A percentile compares a stretch with the other conserved stretches of the same genome.
Conservation (phyloP, 2,888 invertebrate species). For the Lumbricus terrestris region DNA sequence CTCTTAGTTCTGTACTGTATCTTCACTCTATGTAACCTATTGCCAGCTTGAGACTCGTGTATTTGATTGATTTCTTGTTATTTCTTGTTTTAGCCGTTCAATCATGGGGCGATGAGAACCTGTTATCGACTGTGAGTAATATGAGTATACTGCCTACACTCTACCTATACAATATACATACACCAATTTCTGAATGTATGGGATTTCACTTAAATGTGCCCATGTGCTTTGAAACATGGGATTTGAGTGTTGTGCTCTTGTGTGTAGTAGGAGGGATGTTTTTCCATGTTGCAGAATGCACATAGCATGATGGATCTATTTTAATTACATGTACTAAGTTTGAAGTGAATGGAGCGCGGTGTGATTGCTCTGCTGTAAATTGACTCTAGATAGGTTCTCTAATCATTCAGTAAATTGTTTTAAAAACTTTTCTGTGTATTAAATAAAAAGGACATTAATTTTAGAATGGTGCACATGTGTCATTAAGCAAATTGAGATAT, state of each 20-base stretch:
- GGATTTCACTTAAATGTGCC: not conserved
- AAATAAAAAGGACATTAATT: too few relatives aligned
- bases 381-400: too few relatives aligned
- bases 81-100: conserved; percentile 59
- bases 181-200: not conserved
- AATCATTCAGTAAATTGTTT: too few relatives aligned
- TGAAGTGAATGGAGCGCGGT: not conserved
- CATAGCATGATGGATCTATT: not conserved
- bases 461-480: too few relatives aligned
- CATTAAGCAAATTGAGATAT: too few relatives aligned
- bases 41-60: too few relatives aligned
- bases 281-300: not conserved
- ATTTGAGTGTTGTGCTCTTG: not conserved
- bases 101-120: conserved; percentile 65
- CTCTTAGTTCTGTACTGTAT: too few relatives aligned
- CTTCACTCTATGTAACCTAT: too few relatives aligned
- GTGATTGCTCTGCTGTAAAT: too few relatives aligned
- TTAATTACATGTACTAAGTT: not conserved
- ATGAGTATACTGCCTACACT: conserved; percentile 53
- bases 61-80: too few relatives aligned
- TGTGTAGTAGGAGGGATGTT: not conserved
- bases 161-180: not conserved
- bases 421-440: too few relatives aligned
- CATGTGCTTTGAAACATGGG: not conserved
- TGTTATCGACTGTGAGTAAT: conserved; percentile 64